Evolutionary conservation across 1,140 invertebrate genomes (phyloP), one percentile per base, ranked within the genome.

Genomic region (Eriocheir sinensis): DNA sequence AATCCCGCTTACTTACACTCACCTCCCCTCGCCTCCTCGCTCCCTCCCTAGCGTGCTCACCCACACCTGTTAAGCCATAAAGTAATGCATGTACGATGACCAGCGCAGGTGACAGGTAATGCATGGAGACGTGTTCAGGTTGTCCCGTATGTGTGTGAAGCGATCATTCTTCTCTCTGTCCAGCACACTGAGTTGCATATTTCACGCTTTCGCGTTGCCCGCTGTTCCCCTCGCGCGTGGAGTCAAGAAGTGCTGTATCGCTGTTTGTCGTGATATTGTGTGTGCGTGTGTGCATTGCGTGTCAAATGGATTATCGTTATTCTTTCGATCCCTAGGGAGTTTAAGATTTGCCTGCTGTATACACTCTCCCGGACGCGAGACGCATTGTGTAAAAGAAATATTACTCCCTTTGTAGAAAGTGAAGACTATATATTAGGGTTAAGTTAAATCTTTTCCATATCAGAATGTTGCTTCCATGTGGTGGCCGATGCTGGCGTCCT

Each of bases 401-500:
- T 72, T 72, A 72, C 27, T 21, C 60, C 27, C 60, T 72, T 27
- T 72, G 27, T 72, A 72, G n/a, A n/a, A 72, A 72, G 60, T 72
- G 60, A 72, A n/a, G 60, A n/a, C 27, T 72, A 72, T 72, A 72
- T n/a, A n/a, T 21, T 72, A 72, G 60, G 21, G n/a, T 21, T 72
- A 72, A 72, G 60, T 72, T 72, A 72, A n/a, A n/a, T 72, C 60
- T 72, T 72, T 72, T 72, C 60, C 27, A 72, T 72, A 72, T n/a
- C 21, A 21, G 1, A 72, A 72, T 72, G 17, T n/a, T n/a, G 60
- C 60, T 72, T 72, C 60, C 60, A 72, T 72, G 27, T 72, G 3
- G n/a, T 21, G 60, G 60, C 0, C n/a, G 60, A n/a, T 72, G 60
- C n/a, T n/a, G 60, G 21, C 27, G 60, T 72, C 60, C 60, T 72